Conservation (phyloP, 2,888 invertebrate genomes). For the Caradrina clavipalpis region DNA sequence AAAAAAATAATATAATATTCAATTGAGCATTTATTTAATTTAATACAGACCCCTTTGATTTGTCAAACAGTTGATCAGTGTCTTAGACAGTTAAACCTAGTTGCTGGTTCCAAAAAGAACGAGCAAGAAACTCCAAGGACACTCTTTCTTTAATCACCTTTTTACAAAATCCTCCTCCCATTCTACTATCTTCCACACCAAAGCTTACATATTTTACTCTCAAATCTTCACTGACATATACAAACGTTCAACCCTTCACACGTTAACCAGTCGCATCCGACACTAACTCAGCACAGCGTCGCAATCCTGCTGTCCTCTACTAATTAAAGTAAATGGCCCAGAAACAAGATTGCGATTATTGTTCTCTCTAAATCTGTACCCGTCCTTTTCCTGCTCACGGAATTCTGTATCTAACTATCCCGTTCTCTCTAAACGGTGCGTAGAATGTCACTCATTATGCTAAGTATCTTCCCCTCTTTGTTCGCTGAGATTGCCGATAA, state of each 20-base stretch:
- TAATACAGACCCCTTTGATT: too few relatives aligned
- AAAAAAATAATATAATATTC: too few relatives aligned
- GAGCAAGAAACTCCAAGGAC: too few relatives aligned
- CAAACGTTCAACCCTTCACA: conserved; percentile 57
- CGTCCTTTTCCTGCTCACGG: conserved; percentile 66
- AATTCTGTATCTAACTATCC: conserved; percentile 62
- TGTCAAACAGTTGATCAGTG: too few relatives aligned
- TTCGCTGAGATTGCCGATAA: conserved; percentile 85
- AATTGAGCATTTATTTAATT: too few relatives aligned
- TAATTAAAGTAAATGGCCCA: conserved; percentile 91
- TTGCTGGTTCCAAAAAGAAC: too few relatives aligned
- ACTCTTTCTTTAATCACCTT: too few relatives aligned
- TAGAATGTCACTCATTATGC: conserved; percentile 90
- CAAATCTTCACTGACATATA: conserved; percentile 17
- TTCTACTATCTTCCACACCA: too few relatives aligned
- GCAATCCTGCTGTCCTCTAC: conserved; percentile 86
- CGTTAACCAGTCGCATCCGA: conserved; percentile 74
- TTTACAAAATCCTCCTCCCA: too few relatives aligned
- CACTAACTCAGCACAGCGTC: conserved; percentile 82
- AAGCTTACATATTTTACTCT: not conserved
- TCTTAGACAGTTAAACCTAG: too few relatives aligned
- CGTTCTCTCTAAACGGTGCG: conserved; percentile 84
- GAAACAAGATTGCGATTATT: conserved; percentile 91
- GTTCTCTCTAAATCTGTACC: conserved; percentile 82
- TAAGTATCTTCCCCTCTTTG: conserved; percentile 88